Percentiles rank a stretch among this genome's conserved stretches.
Conservation (phyloP, 2,888 invertebrate species). For the Arctia plantaginis region DNA sequence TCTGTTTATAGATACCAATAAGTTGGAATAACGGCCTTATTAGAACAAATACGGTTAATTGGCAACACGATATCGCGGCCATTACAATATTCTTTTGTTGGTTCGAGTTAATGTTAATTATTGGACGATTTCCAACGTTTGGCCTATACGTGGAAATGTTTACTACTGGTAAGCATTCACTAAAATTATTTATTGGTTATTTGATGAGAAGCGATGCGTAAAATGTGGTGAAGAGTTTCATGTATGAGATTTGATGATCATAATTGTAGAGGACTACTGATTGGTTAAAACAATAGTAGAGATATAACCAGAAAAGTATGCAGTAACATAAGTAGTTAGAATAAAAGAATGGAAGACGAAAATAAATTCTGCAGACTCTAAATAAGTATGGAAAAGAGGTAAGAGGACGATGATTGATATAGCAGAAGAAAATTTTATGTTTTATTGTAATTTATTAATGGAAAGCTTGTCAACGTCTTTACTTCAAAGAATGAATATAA, state of each 20-base stretch:
- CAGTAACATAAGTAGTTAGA: neutral
- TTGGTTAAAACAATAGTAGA: neutral
- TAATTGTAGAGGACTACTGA: neutral
- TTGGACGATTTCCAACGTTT: conserved; percentile 94
- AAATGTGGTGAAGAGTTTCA: neutral
- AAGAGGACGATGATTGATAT: neutral
- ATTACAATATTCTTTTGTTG: conserved; percentile 92
- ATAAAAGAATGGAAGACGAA: neutral
- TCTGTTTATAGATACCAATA: conserved; percentile 67
- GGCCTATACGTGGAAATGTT: conserved; percentile 96
- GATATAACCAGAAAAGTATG: neutral
- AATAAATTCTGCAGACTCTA: neutral
- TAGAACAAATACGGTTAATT: conserved; percentile 79
- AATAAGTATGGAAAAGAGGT: neutral
- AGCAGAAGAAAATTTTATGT: neutral
- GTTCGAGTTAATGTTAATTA: conserved; percentile 94
- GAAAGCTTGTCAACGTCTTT: no score
- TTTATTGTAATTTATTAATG: no score
- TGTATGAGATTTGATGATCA: neutral
- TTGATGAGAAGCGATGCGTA: neutral
- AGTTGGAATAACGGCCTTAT: conserved; percentile 72
- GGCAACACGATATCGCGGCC: conserved; percentile 94
- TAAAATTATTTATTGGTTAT: neutral
- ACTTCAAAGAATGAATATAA: no score
- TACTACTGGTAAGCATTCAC: conserved; percentile 86